These are phyloP conservation scores for Clarias macrocephalus DNA, from an alignment of 2,113 vertebrate genomes.

Conservation along the genomic window DNA sequence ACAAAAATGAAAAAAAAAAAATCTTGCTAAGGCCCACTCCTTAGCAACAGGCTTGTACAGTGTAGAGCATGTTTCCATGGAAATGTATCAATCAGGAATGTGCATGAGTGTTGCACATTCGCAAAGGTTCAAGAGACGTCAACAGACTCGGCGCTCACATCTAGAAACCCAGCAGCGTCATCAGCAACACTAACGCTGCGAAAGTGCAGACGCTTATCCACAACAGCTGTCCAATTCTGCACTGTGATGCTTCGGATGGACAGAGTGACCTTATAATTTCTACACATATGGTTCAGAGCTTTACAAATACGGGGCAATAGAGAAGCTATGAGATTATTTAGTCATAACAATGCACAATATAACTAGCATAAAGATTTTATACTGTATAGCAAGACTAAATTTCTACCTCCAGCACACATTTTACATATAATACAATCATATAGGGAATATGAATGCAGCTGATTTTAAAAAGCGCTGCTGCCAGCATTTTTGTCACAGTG, in stretches of 20 bases:
- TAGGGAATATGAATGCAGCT: background rate
- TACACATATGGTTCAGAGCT: background rate
- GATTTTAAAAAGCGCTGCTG: background rate
- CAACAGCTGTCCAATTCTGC: constrained; percentile 1
- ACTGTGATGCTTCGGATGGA: background rate
- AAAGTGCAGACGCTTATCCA: constrained; percentile 18
- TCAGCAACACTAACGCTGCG: constrained; percentile 3
- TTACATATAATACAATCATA: background rate
- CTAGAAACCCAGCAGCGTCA: constrained; percentile 42
- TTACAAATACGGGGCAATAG: background rate
- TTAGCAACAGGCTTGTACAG: constrained; percentile 72
- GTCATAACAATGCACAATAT: background rate
- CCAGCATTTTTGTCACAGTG: constrained; percentile 2
- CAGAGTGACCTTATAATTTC: background rate
- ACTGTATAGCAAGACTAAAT: background rate
- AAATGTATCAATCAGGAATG: constrained; percentile 91
- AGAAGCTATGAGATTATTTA: background rate
- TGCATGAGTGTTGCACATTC: constrained; percentile 75
- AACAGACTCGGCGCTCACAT: constrained; percentile 70
- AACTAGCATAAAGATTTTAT: background rate
- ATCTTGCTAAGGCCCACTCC: constrained; percentile 72
- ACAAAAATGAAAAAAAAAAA: constrained; percentile 60
- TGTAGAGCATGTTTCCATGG: constrained; percentile 86
- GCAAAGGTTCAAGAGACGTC: constrained; percentile 81
- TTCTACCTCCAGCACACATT: background rate